Evolutionary conservation across 2,113 vertebrate species (phyloP).

Genomic region (Pteropus alecto): DNA sequence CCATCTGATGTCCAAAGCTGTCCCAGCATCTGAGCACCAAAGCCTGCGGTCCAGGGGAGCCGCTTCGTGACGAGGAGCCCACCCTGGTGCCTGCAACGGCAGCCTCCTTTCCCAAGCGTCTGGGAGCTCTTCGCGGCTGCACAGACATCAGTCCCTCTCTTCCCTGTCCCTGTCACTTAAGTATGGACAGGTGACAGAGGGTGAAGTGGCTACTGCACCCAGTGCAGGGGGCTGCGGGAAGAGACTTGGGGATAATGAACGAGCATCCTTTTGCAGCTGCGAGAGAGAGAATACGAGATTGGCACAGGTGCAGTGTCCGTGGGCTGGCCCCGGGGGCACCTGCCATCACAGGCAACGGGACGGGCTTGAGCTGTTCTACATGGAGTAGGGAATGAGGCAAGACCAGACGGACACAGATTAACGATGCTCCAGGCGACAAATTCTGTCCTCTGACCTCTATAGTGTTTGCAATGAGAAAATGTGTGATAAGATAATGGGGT

Average conservation of each 20-base stretch:
- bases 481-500: neutral
- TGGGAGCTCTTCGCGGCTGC: neutral
- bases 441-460: too few species aligned
- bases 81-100: neutral
- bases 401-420: neutral
- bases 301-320: neutral
- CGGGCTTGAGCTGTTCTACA: too few species aligned
- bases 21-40: too few species aligned
- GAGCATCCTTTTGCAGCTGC: neutral
- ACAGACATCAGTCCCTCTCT: neutral
- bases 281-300: slow-evolving; percentile 32
- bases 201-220: too few species aligned
- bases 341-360: neutral
- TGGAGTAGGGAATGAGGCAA: too few species aligned
- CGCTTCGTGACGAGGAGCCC: neutral
- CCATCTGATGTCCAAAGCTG: neutral
- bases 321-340: accelerated
- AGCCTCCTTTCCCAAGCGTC: neutral
- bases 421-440: too few species aligned
- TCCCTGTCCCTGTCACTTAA: neutral
- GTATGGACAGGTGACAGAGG: neutral
- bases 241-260: neutral
- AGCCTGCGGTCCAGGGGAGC: neutral
- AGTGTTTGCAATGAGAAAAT: neutral
- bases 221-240: neutral